These are phyloP conservation scores for Aurelia sp. DNA, from an alignment of 30 jellyfish, hydroid and myxozoan species.

Conservation along the genomic window DNA sequence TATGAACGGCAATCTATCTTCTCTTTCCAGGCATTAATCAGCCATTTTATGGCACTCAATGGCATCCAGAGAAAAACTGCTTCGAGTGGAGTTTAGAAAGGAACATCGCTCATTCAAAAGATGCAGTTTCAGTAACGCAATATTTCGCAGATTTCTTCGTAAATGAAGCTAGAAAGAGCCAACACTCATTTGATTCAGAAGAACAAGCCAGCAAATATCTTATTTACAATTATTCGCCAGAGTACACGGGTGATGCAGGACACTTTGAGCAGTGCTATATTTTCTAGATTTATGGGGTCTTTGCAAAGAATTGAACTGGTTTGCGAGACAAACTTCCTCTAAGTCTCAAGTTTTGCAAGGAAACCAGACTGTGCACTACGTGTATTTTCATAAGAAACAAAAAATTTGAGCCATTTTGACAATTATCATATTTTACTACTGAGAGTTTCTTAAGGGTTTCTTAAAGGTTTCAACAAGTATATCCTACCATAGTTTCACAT, in stretches of 20 bases:
- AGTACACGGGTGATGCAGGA: conserved; percentile 63
- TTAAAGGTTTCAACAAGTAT: too few relatives aligned
- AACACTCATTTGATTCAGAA: conserved; percentile 54
- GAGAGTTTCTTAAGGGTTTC: too few relatives aligned
- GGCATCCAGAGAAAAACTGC: conserved; percentile 97
- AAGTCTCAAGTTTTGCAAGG: too few relatives aligned
- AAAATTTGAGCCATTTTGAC: too few relatives aligned
- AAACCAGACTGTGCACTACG: too few relatives aligned
- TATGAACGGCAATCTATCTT: too few relatives aligned
- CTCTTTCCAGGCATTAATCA: conserved; percentile 56
- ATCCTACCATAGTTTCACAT: too few relatives aligned
- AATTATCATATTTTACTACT: too few relatives aligned
- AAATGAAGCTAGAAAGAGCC: conserved; percentile 84
- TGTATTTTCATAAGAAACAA: too few relatives aligned
- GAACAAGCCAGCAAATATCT: conserved; percentile 67
- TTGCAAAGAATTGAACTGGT: too few relatives aligned
- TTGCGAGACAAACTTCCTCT: too few relatives aligned
- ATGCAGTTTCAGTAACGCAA: conserved; percentile 81
- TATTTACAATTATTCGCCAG: conserved; percentile 63
- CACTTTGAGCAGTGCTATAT: conserved; percentile 85
- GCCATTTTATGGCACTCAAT: conserved; percentile 94
- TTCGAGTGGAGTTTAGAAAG: conserved; percentile 73
- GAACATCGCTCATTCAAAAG: conserved; percentile 78
- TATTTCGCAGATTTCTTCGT: conserved; percentile 87
- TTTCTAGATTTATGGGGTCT: conserved; percentile 10